Percentiles rank a stretch among this genome's conserved stretches.
Evolutionary conservation across 2,888 invertebrate genomes (phyloP).

Genomic region (Morpho achilles): DNA sequence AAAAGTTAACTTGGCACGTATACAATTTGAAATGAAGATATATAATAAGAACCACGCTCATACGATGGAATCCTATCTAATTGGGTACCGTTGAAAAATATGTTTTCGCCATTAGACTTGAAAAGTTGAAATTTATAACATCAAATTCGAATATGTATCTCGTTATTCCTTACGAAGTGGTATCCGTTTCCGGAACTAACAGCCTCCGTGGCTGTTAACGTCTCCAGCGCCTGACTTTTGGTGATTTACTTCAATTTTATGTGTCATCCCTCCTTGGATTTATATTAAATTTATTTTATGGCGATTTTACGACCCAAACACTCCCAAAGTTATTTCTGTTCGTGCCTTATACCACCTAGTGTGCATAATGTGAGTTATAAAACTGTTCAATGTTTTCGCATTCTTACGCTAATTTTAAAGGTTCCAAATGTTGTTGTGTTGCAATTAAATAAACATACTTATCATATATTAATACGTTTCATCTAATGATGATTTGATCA

Average conservation of each 20-base stretch:
- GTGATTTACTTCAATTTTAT: constrained; percentile 78
- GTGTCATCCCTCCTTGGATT: constrained; percentile 69
- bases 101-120: constrained; percentile 10
- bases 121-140: constrained; percentile 12
- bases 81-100: constrained; percentile 14
- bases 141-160: constrained; percentile 21
- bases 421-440: too few relatives aligned
- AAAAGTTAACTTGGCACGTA: constrained; percentile 3
- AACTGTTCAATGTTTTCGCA: neutral
- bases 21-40: constrained; percentile 1
- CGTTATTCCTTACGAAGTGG: constrained; percentile 60
- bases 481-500: too few relatives aligned
- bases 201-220: constrained; percentile 71
- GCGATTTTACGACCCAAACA: constrained; percentile 66
- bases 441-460: too few relatives aligned
- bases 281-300: constrained; percentile 75
- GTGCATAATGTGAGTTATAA: neutral
- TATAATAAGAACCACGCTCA: neutral
- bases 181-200: constrained; percentile 63
- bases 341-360: constrained; percentile 4
- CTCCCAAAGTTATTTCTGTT: constrained; percentile 45
- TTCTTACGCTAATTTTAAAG: too few relatives aligned
- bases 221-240: constrained; percentile 72
- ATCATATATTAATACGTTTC: too few relatives aligned
- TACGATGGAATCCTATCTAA: constrained; percentile 5